phyloP scores from a whole-genome alignment of 2,113 vertebrate genomes.

The Dromiciops gliroides region DNA sequence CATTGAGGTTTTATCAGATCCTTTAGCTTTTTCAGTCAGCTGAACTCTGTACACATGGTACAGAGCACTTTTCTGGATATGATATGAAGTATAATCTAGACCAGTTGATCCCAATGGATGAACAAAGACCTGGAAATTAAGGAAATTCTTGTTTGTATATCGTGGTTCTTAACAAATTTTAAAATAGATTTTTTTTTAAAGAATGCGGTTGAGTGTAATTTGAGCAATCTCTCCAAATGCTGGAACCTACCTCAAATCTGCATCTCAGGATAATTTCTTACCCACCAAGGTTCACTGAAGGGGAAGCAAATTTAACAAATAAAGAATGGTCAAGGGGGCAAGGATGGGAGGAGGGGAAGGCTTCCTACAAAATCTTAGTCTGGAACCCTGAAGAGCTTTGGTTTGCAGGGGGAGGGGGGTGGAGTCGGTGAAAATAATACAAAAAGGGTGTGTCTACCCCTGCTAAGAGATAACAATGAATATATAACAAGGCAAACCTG shows the following conservation, averaged over 20 bases:
- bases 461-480: neutral
- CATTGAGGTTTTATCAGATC: neutral
- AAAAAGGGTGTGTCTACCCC: neutral
- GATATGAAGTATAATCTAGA: neutral
- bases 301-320: neutral
- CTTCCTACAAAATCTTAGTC: neutral
- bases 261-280: neutral
- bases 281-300: neutral
- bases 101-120: neutral
- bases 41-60: neutral
- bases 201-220: neutral
- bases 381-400: neutral
- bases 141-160: neutral
- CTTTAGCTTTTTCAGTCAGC: neutral
- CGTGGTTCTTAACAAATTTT: neutral
- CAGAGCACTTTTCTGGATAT: neutral
- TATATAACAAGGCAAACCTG: neutral
- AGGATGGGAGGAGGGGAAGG: rapidly evolving
- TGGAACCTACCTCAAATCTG: neutral
- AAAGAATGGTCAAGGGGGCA: neutral
- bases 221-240: neutral
- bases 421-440: neutral
- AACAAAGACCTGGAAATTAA: neutral
- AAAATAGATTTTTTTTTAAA: neutral
- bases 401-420: neutral